Evolutionary conservation across 2,888 invertebrate species (phyloP).

Genomic region (Heliconius hortense): DNA sequence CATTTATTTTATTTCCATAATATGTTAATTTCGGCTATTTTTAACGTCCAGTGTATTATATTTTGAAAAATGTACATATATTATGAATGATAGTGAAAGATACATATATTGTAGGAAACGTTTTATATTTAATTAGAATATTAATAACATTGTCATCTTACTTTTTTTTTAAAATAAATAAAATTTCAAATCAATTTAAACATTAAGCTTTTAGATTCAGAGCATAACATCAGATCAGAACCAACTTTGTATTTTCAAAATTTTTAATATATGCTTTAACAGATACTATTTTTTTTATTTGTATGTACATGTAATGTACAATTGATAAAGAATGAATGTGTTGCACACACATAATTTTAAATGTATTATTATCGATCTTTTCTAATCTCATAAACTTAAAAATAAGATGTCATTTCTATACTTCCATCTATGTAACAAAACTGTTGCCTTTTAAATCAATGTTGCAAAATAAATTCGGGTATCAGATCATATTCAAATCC

Average conservation of each 20-base stretch:
- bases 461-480: not conserved
- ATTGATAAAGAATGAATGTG: not conserved
- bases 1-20: not conserved
- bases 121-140: conserved; percentile 20
- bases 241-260: not conserved
- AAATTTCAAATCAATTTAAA: not conserved
- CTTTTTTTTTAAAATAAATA: not conserved
- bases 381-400: not conserved
- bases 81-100: conserved; percentile 20
- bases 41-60: conserved; percentile 13
- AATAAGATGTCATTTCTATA: not conserved
- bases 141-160: not conserved
- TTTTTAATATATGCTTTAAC: conserved; percentile 4
- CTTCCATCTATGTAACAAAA: not conserved
- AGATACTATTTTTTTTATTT: not conserved
- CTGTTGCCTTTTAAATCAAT: not conserved
- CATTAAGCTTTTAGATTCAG: not conserved
- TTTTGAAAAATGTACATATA: conserved; percentile 28
- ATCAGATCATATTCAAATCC: not conserved
- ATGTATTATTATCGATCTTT: not conserved
- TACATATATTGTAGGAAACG: conserved; percentile 18
- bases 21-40: not conserved
- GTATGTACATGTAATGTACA: conserved; percentile 9
- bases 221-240: not conserved
- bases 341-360: not conserved